Conservation (phyloP, 2,797 vertebrate species). For the Meriones psammophilus region DNA sequence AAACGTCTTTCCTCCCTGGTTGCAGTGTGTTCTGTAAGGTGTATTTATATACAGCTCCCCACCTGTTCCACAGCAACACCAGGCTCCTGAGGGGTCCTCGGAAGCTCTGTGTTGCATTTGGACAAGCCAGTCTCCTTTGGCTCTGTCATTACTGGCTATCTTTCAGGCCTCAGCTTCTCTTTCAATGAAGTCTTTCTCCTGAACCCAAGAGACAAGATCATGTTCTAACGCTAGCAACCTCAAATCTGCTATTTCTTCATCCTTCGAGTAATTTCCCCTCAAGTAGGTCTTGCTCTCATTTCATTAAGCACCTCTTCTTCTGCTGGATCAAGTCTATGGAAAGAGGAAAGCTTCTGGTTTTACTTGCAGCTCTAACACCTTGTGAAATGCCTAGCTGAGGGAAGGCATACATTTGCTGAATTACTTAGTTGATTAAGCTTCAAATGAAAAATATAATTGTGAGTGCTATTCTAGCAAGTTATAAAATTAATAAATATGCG, state of each 20-base stretch:
- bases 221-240: neutral
- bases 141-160: neutral
- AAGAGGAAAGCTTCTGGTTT: neutral
- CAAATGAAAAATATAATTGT: neutral
- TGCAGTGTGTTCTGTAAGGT: neutral
- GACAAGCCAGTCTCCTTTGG: too few relatives aligned
- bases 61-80: too few relatives aligned
- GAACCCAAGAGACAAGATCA: neutral
- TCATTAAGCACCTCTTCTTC: neutral
- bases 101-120: neutral
- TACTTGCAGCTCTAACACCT: neutral
- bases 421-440: neutral
- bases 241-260: neutral
- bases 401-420: neutral
- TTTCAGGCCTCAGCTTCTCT: neutral
- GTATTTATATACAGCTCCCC: neutral
- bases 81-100: neutral
- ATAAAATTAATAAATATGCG: neutral
- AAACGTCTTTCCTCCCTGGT: neutral
- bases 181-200: neutral
- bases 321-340: neutral
- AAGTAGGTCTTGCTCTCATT: neutral
- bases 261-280: neutral
- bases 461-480: neutral
- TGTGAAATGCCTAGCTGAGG: neutral